Base-by-base conservation (phyloP, 2,113 vertebrate species). In the Ailuropoda melanoleuca region DNA sequence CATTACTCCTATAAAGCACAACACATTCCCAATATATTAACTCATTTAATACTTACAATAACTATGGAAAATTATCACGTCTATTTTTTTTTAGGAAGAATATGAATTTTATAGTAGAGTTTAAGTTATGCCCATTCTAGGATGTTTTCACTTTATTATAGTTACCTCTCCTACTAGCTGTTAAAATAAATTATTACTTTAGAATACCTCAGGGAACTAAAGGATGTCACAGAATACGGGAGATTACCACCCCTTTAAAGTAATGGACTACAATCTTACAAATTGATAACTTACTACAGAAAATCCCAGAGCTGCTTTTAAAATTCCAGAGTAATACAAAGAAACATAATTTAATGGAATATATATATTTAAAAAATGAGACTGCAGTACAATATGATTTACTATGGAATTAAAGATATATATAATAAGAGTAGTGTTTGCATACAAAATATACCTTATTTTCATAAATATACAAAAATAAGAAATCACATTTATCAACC, bases 401-500 rank as follows among this genome's bases (percentile, higher is more conserved):
- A 93, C 26, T 53, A 15, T 77, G 82, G 68, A 93, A 94, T 88
- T 97, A 88, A 91, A 88, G 1, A 4, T 80, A 74, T 72, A 68
- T 77, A 19, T 70, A 90, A 87, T 84, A 84, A 77, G 43, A 56
- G 13, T 68, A 93, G 14, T 92, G 43, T 90, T 93, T 91, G 37
- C 72, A 96, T 86, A 74, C 34, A 95, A 95, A 88, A 89, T 82
- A 60, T 2, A 53, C 11, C 11, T 93, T 91, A 92, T 87, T 80
- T 87, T 90, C 75, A 93, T 87, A 92, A 93, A 34, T 26, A 64
- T 17, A 60, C 95, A 55, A 97, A 93, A 94, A 96, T 55, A 75
- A 64, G 34, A 80, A 96, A 90, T 95, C 15, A 87, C 50, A 97
- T 93, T 94, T 68, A 84, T 92, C 89, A 95, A 84, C 90, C 60